Base-by-base conservation (phyloP, 2,113 vertebrate genomes). In the Callocephalon fimbriatum region DNA sequence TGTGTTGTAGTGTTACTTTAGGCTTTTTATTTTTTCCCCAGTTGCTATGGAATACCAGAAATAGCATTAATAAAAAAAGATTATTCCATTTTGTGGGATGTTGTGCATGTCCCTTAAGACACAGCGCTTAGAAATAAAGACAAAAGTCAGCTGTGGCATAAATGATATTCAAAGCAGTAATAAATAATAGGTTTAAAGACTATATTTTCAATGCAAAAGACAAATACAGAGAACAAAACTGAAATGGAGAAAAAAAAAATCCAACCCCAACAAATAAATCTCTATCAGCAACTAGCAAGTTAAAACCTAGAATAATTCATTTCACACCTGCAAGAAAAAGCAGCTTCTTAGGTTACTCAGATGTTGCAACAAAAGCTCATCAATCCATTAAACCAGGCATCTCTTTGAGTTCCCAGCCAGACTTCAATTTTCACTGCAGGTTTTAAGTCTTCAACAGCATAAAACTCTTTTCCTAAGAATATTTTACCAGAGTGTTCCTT, bases 11-110 rank as follows among this genome's bases (percentile, higher is more conserved):
- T 18, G 25, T 65, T 96, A 65, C 68, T 89, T 94, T 58, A 90
- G 80, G 44, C 48, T 89, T 17, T 25, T 61, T 45, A 65, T 71
- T 76, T 37, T 53, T 3, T 0, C 5, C 1, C 45, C 37, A 92
- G 88, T 95, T 96, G 80, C 93, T 94, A 72, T 68, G 89, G 53
- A 94, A 96, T 89, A 89, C 76, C 71, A 94, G 91, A 93, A 90
- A 91, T 70, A 94, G 84, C 81, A 93, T 88, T 61, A 38, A 14
- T 79, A 68, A 83, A 77, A 90, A 90, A 82, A 93, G 80, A 94
- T 96, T 90, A 91, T 72, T 56, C 73, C 40, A 29, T 94, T 90
- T 90, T 95, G 66, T 65, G n/a, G 73, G 53, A 96, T 84, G 76
- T 67, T 94, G 21, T 91, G 56, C 72, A 44, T 73, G 80, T 89